phyloP scores from a whole-genome alignment of 2,797 vertebrate species.

The Poeciliopsis infans region DNA sequence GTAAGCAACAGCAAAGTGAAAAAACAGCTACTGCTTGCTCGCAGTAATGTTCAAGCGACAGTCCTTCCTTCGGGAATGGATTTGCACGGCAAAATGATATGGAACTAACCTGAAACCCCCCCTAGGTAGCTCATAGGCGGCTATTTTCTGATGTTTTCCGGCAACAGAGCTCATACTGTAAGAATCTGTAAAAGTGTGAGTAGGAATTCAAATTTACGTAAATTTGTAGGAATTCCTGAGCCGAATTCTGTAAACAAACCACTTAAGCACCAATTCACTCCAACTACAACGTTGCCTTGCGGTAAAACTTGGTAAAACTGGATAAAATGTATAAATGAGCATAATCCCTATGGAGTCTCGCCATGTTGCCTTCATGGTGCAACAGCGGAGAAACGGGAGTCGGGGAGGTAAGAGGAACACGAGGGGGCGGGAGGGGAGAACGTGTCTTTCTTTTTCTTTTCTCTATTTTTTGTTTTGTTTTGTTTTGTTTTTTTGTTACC shows the following conservation, averaged over 20 bases:
- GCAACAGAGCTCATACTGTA: not conserved
- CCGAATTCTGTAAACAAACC: not conserved
- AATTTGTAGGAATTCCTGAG: accelerated
- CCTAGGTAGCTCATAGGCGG: not conserved
- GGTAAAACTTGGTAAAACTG: accelerated
- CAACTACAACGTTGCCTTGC: accelerated
- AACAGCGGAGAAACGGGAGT: not conserved
- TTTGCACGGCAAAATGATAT: accelerated
- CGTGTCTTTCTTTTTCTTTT: not conserved
- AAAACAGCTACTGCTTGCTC: not conserved
- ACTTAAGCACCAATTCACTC: accelerated
- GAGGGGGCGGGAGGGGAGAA: not conserved
- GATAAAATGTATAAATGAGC: not conserved
- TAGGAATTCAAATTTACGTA: not conserved
- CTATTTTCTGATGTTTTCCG: not conserved
- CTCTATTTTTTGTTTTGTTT: too few species aligned
- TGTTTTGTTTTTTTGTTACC: slow-evolving; percentile 73
- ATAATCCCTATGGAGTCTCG: slow-evolving; percentile 21
- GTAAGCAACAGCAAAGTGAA: accelerated
- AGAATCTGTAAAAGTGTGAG: slow-evolving; percentile 47
- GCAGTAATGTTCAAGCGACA: accelerated
- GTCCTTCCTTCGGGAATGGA: not conserved
- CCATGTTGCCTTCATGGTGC: not conserved
- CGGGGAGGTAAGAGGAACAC: too few species aligned
- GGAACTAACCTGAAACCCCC: accelerated